Conservation (phyloP, 2,797 vertebrate genomes). For the Hypotaenidia philippensis region DNA sequence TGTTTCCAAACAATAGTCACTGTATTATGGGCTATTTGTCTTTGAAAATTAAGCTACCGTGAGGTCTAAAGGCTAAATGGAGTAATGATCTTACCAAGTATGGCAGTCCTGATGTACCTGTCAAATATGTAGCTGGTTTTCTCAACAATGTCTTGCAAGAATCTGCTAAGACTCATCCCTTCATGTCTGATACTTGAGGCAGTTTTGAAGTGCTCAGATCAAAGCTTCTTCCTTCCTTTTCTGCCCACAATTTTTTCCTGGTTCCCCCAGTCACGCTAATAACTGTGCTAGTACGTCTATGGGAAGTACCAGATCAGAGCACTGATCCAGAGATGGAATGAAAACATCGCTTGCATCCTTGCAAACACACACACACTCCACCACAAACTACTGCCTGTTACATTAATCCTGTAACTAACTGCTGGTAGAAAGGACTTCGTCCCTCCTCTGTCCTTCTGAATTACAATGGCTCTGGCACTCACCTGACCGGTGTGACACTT, state of each 20-base stretch:
- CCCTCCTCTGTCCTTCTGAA: not conserved
- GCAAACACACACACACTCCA: rapidly evolving
- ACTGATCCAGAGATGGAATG: not conserved
- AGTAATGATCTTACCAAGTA: not conserved
- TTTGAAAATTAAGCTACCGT: not conserved
- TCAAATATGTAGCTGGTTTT: not conserved
- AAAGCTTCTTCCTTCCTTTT: not conserved
- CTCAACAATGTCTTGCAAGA: not conserved
- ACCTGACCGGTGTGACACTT: not conserved
- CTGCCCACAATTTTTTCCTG: not conserved
- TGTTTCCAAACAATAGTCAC: not conserved
- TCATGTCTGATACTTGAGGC: rapidly evolving
- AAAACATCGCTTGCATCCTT: not conserved
- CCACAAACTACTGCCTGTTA: not conserved
- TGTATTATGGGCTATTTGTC: not conserved
- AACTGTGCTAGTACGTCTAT: not conserved
- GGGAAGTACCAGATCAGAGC: not conserved
- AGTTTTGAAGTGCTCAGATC: not conserved
- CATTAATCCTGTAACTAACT: not conserved
- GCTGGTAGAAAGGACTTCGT: not conserved
- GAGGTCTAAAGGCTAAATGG: not conserved
- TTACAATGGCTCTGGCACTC: not conserved
- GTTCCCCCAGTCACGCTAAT: not conserved
- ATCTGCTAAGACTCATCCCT: rapidly evolving
- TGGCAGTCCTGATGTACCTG: not conserved